Conservation (phyloP, 2,888 invertebrate species). For the Steinernema scapterisci region DNA sequence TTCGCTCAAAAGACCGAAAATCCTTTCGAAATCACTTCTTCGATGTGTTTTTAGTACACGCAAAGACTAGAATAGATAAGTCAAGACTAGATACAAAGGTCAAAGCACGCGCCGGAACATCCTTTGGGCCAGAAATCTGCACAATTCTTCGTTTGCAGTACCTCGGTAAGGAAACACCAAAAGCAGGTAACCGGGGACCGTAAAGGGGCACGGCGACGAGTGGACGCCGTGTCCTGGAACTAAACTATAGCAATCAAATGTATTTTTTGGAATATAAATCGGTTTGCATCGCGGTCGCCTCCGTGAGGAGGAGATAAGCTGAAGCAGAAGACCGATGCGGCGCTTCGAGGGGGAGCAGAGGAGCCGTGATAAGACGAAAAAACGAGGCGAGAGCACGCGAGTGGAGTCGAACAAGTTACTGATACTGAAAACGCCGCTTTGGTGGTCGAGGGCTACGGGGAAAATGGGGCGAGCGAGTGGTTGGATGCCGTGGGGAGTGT, state of each 20-base stretch:
- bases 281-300: constrained; percentile 3
- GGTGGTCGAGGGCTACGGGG: background rate
- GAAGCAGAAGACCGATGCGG: background rate
- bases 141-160: too few relatives aligned
- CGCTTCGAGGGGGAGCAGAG: constrained; percentile 5
- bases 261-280: constrained; percentile 31
- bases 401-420: constrained; percentile 8
- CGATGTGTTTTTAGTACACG: too few relatives aligned
- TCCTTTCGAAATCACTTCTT: too few relatives aligned
- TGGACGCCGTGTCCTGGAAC: background rate
- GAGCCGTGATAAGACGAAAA: constrained; percentile 19
- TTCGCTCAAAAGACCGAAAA: too few relatives aligned
- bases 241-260: constrained; percentile 14
- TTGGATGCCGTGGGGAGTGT: too few relatives aligned
- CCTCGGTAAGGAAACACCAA: background rate
- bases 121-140: too few relatives aligned
- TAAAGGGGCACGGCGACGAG: background rate
- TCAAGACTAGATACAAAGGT: too few relatives aligned
- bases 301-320: constrained; percentile 25
- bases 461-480: background rate
- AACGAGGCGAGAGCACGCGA: constrained; percentile 1
- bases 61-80: too few relatives aligned
- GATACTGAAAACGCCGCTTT: constrained; percentile 25
- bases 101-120: too few relatives aligned
- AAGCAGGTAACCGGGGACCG: background rate